These are phyloP conservation scores for Fulmarus glacialis DNA, from an alignment of 2,113 vertebrate genomes.

Conservation along the genomic window DNA sequence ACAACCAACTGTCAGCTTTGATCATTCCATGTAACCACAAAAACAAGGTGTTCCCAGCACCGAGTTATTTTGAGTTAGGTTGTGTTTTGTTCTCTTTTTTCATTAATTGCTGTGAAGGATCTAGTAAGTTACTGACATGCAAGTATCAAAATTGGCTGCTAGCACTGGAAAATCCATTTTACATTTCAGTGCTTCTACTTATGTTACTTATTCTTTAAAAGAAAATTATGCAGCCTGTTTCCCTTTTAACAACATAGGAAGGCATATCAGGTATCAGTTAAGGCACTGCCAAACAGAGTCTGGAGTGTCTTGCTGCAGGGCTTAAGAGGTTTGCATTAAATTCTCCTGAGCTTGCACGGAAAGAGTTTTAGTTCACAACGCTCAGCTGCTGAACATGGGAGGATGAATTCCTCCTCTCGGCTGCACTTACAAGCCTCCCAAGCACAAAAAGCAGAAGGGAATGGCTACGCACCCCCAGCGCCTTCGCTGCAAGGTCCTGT, in stretches of 20 bases:
- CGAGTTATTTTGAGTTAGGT: not conserved
- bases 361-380: not conserved
- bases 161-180: conserved; percentile 56
- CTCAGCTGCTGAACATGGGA: not conserved
- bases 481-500: not conserved
- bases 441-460: not conserved
- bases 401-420: not conserved
- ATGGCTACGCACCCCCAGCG: not conserved
- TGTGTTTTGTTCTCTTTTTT: not conserved
- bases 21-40: not conserved
- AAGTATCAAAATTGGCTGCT: conserved; percentile 38
- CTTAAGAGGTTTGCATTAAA: conserved; percentile 50
- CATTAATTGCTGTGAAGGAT: conserved; percentile 19
- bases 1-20: not conserved
- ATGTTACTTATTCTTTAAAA: conserved; percentile 30
- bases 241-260: not conserved
- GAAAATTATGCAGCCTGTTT: conserved; percentile 51
- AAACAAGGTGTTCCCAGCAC: not conserved
- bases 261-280: conserved; percentile 18
- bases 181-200: conserved; percentile 42
- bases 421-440: not conserved
- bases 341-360: conserved; percentile 16
- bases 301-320: conserved; percentile 58
- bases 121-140: not conserved
- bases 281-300: conserved; percentile 2